Evolutionary conservation across 2,888 invertebrate species (phyloP).

Genomic region (Falcaria lacertinaria): DNA sequence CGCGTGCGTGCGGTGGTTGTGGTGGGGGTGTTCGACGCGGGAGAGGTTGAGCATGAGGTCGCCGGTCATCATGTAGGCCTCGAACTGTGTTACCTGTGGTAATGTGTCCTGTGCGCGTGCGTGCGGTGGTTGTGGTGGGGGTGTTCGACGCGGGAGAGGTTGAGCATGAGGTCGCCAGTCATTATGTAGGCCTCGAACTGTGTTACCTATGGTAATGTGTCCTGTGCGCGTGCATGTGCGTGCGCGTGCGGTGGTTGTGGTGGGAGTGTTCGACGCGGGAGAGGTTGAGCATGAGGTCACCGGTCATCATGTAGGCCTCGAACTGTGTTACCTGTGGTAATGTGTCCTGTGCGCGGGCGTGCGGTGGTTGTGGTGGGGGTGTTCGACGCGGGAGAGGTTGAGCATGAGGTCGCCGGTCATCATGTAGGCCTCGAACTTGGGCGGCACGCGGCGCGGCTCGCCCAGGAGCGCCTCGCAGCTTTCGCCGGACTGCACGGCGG

Average conservation of each 20-base stretch:
- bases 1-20: conserved; percentile 71
- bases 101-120: conserved; percentile 70
- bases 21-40: conserved; percentile 84
- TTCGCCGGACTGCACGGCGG: conserved; percentile 77
- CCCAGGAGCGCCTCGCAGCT: conserved; percentile 63
- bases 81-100: conserved; percentile 49
- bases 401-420: conserved; percentile 98
- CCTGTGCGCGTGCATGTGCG: conserved; percentile 69
- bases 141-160: conserved; percentile 80
- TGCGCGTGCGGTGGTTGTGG: conserved; percentile 72
- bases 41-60: conserved; percentile 77
- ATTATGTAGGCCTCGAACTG: too few relatives aligned
- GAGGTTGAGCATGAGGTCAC: conserved; percentile 77
- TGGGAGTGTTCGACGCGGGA: conserved; percentile 84
- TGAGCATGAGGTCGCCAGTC: too few relatives aligned
- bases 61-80: too few relatives aligned
- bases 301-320: too few relatives aligned
- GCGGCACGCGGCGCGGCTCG: conserved; percentile 58
- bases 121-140: conserved; percentile 77
- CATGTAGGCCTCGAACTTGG: conserved; percentile 95
- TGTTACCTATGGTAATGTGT: conserved; percentile 67
- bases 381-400: conserved; percentile 91
- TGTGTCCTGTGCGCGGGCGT: conserved; percentile 72
- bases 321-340: conserved; percentile 54
- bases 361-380: conserved; percentile 78